These are phyloP conservation scores for Malacoctenus gilli DNA, from an alignment of 2,797 vertebrate genomes.

Conservation along the genomic window DNA sequence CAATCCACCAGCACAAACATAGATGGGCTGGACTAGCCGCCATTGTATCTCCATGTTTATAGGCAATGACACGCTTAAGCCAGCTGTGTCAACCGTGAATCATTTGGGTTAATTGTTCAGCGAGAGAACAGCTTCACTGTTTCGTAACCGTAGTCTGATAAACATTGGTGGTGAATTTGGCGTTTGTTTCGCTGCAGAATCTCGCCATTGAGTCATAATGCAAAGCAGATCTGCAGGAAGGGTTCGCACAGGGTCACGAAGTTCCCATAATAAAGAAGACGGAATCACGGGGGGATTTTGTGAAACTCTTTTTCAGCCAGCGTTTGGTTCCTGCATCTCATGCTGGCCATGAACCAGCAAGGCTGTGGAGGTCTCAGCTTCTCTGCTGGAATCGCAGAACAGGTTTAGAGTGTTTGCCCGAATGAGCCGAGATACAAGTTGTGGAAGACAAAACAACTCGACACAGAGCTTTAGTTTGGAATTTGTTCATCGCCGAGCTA, in stretches of 20 bases:
- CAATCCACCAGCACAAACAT: too few relatives aligned
- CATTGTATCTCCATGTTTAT: too few relatives aligned
- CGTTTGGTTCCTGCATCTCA: background rate
- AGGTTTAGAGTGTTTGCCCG: background rate
- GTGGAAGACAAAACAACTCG: background rate
- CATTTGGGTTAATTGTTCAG: too few relatives aligned
- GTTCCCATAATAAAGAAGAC: conserved; percentile 30
- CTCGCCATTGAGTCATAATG: conserved; percentile 13
- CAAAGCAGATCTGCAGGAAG: conserved; percentile 20
- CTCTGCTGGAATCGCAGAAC: background rate
- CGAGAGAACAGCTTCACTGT: background rate
- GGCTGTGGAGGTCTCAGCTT: too few relatives aligned
- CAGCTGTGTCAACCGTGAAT: too few relatives aligned
- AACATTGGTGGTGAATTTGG: background rate
- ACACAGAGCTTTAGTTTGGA: too few relatives aligned
- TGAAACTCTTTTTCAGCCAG: conserved; percentile 1
- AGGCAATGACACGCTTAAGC: too few relatives aligned
- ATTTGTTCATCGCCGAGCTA: too few relatives aligned
- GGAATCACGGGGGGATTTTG: conserved; percentile 25
- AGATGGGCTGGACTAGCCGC: too few relatives aligned
- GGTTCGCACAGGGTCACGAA: conserved; percentile 15
- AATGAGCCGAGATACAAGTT: background rate
- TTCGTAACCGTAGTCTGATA: background rate
- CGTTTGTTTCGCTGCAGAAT: background rate
- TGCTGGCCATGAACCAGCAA: background rate